Percentiles rank a stretch among this genome's conserved stretches.
Conservation (phyloP, 2,888 invertebrate species). For the Nesidiocoris tenuis region DNA sequence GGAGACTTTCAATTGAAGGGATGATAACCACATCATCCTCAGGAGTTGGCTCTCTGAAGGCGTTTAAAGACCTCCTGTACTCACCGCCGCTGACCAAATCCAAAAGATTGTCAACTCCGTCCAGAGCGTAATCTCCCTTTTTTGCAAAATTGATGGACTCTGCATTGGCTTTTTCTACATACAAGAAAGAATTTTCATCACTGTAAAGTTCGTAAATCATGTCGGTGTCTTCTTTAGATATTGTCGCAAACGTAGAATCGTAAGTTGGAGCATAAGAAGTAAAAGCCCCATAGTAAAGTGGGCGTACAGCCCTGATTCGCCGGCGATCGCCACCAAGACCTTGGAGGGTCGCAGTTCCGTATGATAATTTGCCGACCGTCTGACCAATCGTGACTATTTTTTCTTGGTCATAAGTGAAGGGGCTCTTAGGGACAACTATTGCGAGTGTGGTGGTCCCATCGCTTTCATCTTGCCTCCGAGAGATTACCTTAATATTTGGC, state of each 20-base stretch:
- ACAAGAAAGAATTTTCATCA: neutral
- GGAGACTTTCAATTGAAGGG: too few relatives aligned
- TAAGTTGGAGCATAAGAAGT: neutral
- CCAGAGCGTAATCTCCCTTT: constrained; percentile 45
- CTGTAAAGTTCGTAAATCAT: neutral
- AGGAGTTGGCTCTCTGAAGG: constrained; percentile 64
- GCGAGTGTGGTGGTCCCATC: neutral
- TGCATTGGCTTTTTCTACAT: constrained; percentile 55
- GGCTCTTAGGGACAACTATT: neutral
- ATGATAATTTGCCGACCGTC: neutral
- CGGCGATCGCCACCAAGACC: neutral
- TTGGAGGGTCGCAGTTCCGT: neutral
- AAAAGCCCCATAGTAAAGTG: neutral
- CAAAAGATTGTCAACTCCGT: constrained; percentile 32
- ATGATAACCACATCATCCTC: constrained; percentile 65
- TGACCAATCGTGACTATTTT: neutral
- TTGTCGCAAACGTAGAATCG: neutral
- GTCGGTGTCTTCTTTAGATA: neutral
- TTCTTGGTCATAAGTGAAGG: neutral
- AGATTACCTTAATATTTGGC: neutral
- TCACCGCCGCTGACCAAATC: constrained; percentile 56
- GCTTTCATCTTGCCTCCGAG: neutral
- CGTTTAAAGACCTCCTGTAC: constrained; percentile 71
- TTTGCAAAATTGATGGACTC: constrained; percentile 66
- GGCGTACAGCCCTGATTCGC: neutral